Base-by-base conservation (phyloP, 1,140 invertebrate species). In the Lepidurus couesii region DNA sequence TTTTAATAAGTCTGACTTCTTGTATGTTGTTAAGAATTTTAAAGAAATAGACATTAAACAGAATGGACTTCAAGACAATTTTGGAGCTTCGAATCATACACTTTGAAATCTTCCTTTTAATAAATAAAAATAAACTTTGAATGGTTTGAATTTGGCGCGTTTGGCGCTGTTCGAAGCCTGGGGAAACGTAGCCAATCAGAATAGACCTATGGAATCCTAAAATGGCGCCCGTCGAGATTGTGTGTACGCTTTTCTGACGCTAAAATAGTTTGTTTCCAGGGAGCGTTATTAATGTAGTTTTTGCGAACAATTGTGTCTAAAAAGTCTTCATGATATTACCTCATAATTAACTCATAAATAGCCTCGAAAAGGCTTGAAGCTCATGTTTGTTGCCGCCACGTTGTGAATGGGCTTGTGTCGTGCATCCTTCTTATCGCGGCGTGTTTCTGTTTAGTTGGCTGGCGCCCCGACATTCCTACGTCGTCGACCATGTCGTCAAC, bases 401-500 rank as follows among this genome's bases (percentile, higher is more conserved):
- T 65, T 65, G 53, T 16, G 16, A 21, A 65, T 34, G 34, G 34
- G 4, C 34, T 65, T 65, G 21, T 21, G 53, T 21, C n/a, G 53
- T 65, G 53, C 53, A 21, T 65, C 21, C 53, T 65, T 65, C 21
- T 9, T 34, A 34, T 7, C 3, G 53, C 53, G 21, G n/a, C 53
- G 53, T 65, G 8, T 9, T 65, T 7, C 16, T 65, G 53, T 65
- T 65, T 65, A 65, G 53, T 21, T 34, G 34, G 53, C 16, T 21
- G 7, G 13, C 16, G 5, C 21, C 21, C 21, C 53, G 21, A 65
- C 53, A 21, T 65, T 65, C 7, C 13, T 21, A 21, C 21, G 6
- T 16, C 53, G 53, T 65, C 53, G 53, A 65, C 45, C 76, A 77
- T 77, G 76, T 77, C 76, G 44, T 53, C 44, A 13, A 77, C 76